Percentiles rank a stretch among this genome's conserved stretches.
Conservation (phyloP, 2,888 invertebrate genomes). For the Cylloceria caligata region DNA sequence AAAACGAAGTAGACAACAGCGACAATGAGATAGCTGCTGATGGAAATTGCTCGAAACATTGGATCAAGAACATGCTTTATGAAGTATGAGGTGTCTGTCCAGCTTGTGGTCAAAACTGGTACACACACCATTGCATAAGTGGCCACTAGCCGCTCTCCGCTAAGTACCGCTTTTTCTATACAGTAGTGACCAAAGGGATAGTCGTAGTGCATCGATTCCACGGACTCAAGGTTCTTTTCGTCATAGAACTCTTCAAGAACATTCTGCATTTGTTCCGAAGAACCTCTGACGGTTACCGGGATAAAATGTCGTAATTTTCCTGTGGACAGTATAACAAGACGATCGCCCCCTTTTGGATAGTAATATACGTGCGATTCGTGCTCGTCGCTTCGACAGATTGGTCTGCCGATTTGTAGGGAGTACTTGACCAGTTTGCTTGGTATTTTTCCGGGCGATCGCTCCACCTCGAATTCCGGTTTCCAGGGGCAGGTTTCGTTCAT, state of each 20-base stretch:
- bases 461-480: conserved; percentile 79
- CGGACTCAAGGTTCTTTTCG: conserved; percentile 85
- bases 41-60: conserved; percentile 90
- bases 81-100: conserved; percentile 91
- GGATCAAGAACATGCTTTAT: conserved; percentile 92
- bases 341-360: conserved; percentile 76
- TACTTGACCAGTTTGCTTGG: conserved; percentile 68
- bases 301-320: conserved; percentile 91
- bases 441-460: conserved; percentile 27
- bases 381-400: conserved; percentile 78
- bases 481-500: conserved; percentile 79
- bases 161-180: conserved; percentile 89
- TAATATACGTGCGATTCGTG: conserved; percentile 81
- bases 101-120: conserved; percentile 89
- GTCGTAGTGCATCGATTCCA: conserved; percentile 86
- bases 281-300: conserved; percentile 28
- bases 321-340: conserved; percentile 87
- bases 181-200: conserved; percentile 92
- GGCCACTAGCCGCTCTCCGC: conserved; percentile 86
- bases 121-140: conserved; percentile 91
- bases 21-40: conserved; percentile 89
- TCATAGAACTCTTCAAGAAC: conserved; percentile 84
- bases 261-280: conserved; percentile 70
- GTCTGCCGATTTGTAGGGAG: conserved; percentile 78
- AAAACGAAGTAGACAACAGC: conserved; percentile 93